A percentile compares a stretch with the other conserved stretches of the same genome.
phyloP scores from a whole-genome alignment of 2,888 invertebrate species.

The Amblyjoppa proteus region DNA sequence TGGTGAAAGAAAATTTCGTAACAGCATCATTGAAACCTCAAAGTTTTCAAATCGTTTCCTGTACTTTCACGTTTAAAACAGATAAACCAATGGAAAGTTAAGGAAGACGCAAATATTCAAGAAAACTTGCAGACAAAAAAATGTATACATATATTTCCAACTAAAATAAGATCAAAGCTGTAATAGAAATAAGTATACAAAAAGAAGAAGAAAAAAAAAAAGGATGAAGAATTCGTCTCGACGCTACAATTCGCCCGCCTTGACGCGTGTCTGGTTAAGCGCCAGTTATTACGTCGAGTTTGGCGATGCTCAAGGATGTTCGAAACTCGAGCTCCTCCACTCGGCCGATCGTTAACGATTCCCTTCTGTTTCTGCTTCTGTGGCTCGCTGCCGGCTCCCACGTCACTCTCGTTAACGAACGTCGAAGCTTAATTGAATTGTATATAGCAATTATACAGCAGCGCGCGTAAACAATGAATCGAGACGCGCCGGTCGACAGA shows the following conservation, averaged over 20 bases:
- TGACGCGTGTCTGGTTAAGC: constrained; percentile 25
- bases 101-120: not conserved
- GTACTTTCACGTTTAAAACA: not conserved
- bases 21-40: not conserved
- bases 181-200: not conserved
- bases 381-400: not conserved
- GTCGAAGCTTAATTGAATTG: constrained; percentile 36
- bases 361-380: constrained; percentile 2
- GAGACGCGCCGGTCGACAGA: constrained; percentile 18
- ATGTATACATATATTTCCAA: not conserved
- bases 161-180: not conserved
- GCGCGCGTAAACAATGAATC: constrained; percentile 13
- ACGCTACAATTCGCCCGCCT: constrained; percentile 32
- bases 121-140: not conserved
- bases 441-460: not conserved
- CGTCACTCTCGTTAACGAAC: constrained; percentile 19
- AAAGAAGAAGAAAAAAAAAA: not conserved
- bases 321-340: constrained; percentile 21
- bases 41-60: not conserved
- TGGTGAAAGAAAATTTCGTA: not conserved
- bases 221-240: constrained; percentile 2
- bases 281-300: constrained; percentile 49
- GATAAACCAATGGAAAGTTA: not conserved
- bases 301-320: constrained; percentile 31
- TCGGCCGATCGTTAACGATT: constrained; percentile 24